These are phyloP conservation scores for Caenorhabditis japonica DNA, from an alignment of 2,888 invertebrate species.

Conservation along the genomic window DNA sequence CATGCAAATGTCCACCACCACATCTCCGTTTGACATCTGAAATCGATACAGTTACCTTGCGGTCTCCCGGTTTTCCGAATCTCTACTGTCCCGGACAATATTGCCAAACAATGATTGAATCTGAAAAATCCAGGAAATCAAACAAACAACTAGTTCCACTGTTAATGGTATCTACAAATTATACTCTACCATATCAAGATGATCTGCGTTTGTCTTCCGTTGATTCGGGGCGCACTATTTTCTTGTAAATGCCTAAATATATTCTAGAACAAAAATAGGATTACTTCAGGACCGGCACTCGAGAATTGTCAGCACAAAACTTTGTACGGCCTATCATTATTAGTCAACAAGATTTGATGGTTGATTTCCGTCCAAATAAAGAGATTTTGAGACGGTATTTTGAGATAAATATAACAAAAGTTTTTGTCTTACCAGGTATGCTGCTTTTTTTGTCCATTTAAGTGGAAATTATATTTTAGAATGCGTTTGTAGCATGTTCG, in stretches of 20 bases:
- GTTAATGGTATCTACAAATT: slow-evolving; percentile 6
- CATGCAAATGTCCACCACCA: slow-evolving; percentile 6
- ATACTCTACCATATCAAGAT: background rate
- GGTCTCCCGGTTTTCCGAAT: slow-evolving; percentile 18
- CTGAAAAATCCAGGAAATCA: background rate
- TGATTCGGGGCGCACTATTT: background rate
- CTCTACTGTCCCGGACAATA: slow-evolving; percentile 21
- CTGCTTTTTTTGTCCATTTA: background rate
- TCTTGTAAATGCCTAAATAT: background rate
- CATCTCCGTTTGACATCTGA: background rate
- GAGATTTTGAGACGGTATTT: background rate
- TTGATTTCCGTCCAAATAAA: background rate
- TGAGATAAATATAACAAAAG: slow-evolving; percentile 6
- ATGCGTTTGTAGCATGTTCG: slow-evolving; percentile 9
- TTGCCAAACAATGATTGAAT: background rate
- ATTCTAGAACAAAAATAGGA: background rate
- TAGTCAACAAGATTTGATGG: slow-evolving; percentile 1
- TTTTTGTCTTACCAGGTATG: slow-evolving; percentile 5
- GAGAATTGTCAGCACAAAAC: background rate
- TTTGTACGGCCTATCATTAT: slow-evolving; percentile 12
- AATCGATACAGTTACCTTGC: background rate
- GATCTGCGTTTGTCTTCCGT: slow-evolving; percentile 1
- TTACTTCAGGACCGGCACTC: background rate
- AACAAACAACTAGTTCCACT: slow-evolving; percentile 1
- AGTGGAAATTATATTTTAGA: slow-evolving; percentile 5